phyloP scores from a whole-genome alignment of 2,797 vertebrate genomes.

The Melanotaenia nigrans region DNA sequence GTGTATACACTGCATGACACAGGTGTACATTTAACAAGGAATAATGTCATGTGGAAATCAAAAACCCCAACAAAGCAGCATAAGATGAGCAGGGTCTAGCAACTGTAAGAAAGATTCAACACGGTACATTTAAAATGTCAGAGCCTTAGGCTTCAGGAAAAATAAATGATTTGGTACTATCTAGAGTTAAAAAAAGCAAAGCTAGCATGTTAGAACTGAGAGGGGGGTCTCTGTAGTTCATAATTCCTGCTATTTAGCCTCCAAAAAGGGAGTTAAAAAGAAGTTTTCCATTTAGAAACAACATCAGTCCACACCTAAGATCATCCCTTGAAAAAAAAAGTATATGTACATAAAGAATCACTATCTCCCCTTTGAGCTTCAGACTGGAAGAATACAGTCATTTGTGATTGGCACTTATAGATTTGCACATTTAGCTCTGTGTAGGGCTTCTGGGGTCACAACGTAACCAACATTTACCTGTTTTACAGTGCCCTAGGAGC shows the following conservation, averaged over 20 bases:
- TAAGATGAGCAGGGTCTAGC: constrained; percentile 42
- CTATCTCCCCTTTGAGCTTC: constrained; percentile 41
- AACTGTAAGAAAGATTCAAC: constrained; percentile 45
- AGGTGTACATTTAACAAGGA: constrained; percentile 76
- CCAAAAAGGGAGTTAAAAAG: constrained; percentile 38
- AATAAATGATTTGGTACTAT: constrained; percentile 15
- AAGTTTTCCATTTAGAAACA: constrained; percentile 24
- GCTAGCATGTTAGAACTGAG: constrained; percentile 30
- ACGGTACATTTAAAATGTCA: constrained; percentile 16
- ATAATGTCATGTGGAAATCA: constrained; percentile 56
- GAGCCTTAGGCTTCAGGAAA: constrained; percentile 33
- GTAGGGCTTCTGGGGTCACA: constrained; percentile 27
- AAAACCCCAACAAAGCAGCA: constrained; percentile 36
- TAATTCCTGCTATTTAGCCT: constrained; percentile 39
- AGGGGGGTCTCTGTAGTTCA: constrained; percentile 26
- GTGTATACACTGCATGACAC: constrained; percentile 51
- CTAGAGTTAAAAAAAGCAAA: neutral
- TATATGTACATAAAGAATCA: constrained; percentile 22
- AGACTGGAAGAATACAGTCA: constrained; percentile 15
- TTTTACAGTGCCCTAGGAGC: constrained; percentile 40
- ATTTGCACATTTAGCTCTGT: constrained; percentile 28
- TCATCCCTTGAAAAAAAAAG: constrained; percentile 46
- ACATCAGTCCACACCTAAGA: constrained; percentile 26
- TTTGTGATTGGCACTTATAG: constrained; percentile 23
- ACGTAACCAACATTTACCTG: constrained; percentile 29